A percentile compares a stretch with the other conserved stretches of the same genome.
Conservation (phyloP, 2,113 vertebrate genomes). For the Narcine bancroftii region DNA sequence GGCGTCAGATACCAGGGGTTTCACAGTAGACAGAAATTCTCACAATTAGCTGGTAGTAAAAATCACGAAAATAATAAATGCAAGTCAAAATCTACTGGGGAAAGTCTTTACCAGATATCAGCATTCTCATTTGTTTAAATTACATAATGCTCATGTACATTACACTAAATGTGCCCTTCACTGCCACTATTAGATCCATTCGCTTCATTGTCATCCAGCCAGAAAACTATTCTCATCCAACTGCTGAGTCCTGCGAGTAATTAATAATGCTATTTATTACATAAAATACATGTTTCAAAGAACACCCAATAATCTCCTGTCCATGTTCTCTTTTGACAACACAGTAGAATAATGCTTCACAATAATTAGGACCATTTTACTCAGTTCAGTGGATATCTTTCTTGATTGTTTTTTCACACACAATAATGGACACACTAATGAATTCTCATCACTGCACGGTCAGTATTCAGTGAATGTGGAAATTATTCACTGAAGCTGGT, state of each 20-base stretch:
- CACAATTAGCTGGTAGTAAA: neutral
- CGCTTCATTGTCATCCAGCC: neutral
- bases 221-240: neutral
- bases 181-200: neutral
- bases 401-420: neutral
- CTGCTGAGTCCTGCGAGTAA: neutral
- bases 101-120: neutral
- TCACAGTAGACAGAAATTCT: no score
- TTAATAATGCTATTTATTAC: neutral
- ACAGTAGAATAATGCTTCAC: neutral
- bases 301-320: neutral
- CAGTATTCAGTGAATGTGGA: neutral
- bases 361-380: neutral
- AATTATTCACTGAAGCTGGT: neutral
- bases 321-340: neutral
- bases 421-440: neutral
- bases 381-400: neutral
- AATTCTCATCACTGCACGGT: neutral
- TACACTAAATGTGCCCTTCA: neutral
- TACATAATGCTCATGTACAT: neutral
- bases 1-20: no score
- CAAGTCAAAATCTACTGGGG: neutral
- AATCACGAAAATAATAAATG: neutral
- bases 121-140: no score
- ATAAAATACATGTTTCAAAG: neutral